A percentile compares a stretch with the other conserved stretches of the same genome.
Conservation (phyloP, 1,140 invertebrate species). For the Melitaea cinxia region DNA sequence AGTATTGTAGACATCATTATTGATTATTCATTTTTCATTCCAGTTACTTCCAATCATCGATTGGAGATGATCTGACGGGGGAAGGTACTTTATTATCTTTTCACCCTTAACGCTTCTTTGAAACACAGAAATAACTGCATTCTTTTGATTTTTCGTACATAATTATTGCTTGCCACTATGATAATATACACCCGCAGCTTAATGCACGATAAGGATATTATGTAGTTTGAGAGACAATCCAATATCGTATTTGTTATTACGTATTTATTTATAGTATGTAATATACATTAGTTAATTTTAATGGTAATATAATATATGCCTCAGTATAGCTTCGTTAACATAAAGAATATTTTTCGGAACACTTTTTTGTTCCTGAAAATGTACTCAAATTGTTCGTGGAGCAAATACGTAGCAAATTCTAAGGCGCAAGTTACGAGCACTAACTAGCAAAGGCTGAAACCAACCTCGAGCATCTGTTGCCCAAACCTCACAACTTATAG, state of each 20-base stretch:
- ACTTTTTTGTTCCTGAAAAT: background rate
- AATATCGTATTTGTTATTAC: background rate
- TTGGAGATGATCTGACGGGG: slow-evolving; percentile 64
- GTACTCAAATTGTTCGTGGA: background rate
- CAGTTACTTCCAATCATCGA: slow-evolving; percentile 53
- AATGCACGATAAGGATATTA: background rate
- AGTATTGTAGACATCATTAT: background rate
- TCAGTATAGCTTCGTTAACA: background rate
- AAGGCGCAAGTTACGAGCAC: background rate
- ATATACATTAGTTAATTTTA: background rate
- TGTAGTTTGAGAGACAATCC: background rate
- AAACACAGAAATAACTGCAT: slow-evolving; percentile 1
- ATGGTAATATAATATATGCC: background rate
- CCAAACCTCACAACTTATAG: slow-evolving; percentile 16
- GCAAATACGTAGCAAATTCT: too few relatives aligned
- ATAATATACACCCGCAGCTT: background rate
- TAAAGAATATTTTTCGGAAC: background rate
- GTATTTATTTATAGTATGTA: background rate
- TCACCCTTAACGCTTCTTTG: slow-evolving; percentile 17
- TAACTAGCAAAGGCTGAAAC: background rate
- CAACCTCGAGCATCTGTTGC: slow-evolving; percentile 18
- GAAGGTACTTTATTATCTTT: slow-evolving; percentile 53
- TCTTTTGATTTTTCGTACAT: slow-evolving; percentile 8
- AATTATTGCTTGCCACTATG: slow-evolving; percentile 1
- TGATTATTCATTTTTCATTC: slow-evolving; percentile 49